Base-by-base conservation (phyloP, 2,113 vertebrate species). In the Gadus macrocephalus region DNA sequence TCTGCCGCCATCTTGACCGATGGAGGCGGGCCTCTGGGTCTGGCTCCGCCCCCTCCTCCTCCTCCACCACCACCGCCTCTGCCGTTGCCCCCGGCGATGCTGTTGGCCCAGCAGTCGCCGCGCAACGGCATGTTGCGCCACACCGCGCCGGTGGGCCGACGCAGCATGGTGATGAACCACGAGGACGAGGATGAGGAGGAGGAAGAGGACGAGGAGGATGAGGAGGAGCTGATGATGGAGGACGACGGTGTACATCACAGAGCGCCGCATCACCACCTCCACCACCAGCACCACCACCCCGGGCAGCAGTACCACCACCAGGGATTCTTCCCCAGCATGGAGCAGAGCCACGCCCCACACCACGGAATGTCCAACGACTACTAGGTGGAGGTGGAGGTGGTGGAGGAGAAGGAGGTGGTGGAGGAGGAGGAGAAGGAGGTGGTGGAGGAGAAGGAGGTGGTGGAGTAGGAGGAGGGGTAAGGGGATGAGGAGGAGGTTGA, bases 141-240 rank as follows among this genome's bases (percentile, higher is more conserved):
- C 68, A 78, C 66, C 38, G 81, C 72, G 0, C 94, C 94, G n/a
- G 71, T 87, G 64, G 93, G 91, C 85, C 92, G 93, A 35, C 92
- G 95, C 77, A 98, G 93, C 79, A 89, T 97, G 53, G 94, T 98
- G 83, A 97, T 98, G 95, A 98, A 96, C 90, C 96, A 98, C 89
- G 98, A 91, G 86, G 98, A 96, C 78, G 96, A 95, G 7, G 95
- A 97, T 72, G 96, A 98, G n/a, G 94, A 92, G n/a, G 91, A 91
- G 0, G 95, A 95, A 90, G 93, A 96, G 74, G 90, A 91, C 35
- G 94, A 88, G 95, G 42, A 97, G 0, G 95, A 96, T 15, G 82
- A 86, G 12, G 86, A 88, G 5, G 80, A 84, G 49, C 62, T 85
- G 58, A 82, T 88, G 89, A 91, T 95, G 7, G 94, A 96, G 42